phyloP scores from a whole-genome alignment of 2,888 invertebrate genomes.

The Drosophila greeni region DNA sequence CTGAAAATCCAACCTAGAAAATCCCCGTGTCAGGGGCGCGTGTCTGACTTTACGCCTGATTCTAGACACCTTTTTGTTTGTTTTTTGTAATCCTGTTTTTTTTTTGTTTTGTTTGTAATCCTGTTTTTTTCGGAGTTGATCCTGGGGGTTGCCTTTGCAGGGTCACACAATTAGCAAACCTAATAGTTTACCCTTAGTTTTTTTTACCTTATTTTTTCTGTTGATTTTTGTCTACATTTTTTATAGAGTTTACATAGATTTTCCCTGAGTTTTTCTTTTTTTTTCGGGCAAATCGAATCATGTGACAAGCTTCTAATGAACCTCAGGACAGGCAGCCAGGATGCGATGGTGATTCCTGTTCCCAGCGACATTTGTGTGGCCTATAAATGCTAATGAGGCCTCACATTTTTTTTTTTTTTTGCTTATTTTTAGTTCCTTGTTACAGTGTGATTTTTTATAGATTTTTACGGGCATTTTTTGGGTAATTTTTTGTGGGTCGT shows the following conservation, averaged over 20 bases:
- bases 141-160: conserved; percentile 40
- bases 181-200: conserved; percentile 44
- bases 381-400: conserved; percentile 69
- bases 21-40: conserved; percentile 58
- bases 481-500: conserved; percentile 65
- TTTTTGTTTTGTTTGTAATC: background rate
- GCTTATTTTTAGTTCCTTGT: conserved; percentile 19
- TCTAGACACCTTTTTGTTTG: conserved; percentile 25
- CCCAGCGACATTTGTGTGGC: conserved; percentile 62
- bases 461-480: conserved; percentile 68
- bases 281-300: conserved; percentile 62
- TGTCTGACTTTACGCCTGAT: conserved; percentile 49
- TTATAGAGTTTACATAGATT: conserved; percentile 3
- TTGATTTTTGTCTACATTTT: conserved; percentile 32
- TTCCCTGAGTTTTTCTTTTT: background rate
- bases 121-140: conserved; percentile 11
- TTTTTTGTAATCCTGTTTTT: conserved; percentile 10
- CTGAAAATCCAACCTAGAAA: conserved; percentile 18
- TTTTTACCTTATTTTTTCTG: conserved; percentile 22
- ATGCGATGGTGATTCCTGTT: conserved; percentile 9
- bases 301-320: conserved; percentile 72
- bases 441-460: conserved; percentile 56
- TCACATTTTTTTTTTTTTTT: conserved; percentile 35
- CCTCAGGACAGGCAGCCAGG: conserved; percentile 43
- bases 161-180: conserved; percentile 66